Evolutionary conservation across 1,140 invertebrate species (phyloP), one percentile per base, ranked within the genome.

Genomic region (Cyclina sinensis): DNA sequence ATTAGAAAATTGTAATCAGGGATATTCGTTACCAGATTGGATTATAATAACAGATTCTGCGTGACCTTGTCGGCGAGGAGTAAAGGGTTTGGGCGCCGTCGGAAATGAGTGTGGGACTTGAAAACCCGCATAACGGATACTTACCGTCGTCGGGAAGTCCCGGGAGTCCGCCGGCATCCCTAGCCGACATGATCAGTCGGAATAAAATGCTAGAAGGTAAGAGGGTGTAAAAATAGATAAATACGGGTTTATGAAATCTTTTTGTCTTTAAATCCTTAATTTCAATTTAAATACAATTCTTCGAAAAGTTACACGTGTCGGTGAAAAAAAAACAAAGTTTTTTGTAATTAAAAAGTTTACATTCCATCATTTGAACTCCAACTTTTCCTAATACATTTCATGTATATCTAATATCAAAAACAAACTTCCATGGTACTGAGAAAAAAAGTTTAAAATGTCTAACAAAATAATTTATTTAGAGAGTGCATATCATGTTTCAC

Each of bases 141-240:
- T 59, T 81, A 35, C 46, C 30, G 43, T 18, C 48, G 54, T 70
- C 82, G 57, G 88, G 81, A 37, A 90, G 89, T 68, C 91, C 91
- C 14, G 88, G 68, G 11, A 87, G 85, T 35, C 85, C 86, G 24
- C 90, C 87, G 35, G 80, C 90, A 14, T 88, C 91, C 18, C 86
- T 92, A 3, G 86, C 90, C 18, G 91, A 92, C 46, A 92, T 92
- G 91, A 90, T 92, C 1, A 91, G 90, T 83, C 73, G 91, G 79
- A 92, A 92, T 84, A 91, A 91, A 48, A 88, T 91, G 73, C 68
- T 91, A 35, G 91, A 91, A 91, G 91, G 91, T 91, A 89, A 86
- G 91, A 9, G 18, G n/a, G n/a, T n/a, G n/a, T n/a, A n/a, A n/a
- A n/a, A n/a, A n/a, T n/a, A n/a, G n/a, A n/a, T n/a, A n/a, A n/a